These are phyloP conservation scores for Apotomis turbidana DNA, from an alignment of 2,888 invertebrate species.

Conservation along the genomic window DNA sequence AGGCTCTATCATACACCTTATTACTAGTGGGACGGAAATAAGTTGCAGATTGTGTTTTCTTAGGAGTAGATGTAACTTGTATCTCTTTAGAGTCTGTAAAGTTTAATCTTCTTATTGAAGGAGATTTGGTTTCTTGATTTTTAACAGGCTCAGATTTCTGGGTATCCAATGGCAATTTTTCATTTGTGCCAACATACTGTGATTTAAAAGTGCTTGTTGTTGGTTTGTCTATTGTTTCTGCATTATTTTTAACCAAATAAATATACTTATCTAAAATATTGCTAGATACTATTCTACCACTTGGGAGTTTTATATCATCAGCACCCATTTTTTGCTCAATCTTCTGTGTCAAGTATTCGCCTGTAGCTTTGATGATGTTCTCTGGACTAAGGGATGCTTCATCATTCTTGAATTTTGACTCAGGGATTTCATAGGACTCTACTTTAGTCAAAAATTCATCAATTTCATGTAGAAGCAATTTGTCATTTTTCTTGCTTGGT, in stretches of 20 bases:
- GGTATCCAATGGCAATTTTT: constrained; percentile 28
- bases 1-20: constrained; percentile 74
- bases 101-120: constrained; percentile 67
- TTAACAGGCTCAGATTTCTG: constrained; percentile 33
- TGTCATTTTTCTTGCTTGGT: constrained; percentile 76
- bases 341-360: constrained; percentile 71
- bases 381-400: constrained; percentile 55
- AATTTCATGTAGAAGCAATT: constrained; percentile 75
- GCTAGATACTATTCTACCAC: constrained; percentile 66
- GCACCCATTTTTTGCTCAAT: constrained; percentile 58
- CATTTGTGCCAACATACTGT: constrained; percentile 46
- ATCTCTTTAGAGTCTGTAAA: constrained; percentile 71
- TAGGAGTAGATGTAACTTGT: constrained; percentile 77
- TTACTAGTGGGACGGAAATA: constrained; percentile 72
- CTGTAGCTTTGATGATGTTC: constrained; percentile 73
- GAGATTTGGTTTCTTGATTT: constrained; percentile 58
- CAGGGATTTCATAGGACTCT: constrained; percentile 73
- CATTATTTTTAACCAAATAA: constrained; percentile 71
- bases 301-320: constrained; percentile 66
- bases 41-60: constrained; percentile 55
- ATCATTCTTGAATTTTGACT: constrained; percentile 60
- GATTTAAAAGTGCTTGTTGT: constrained; percentile 47
- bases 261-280: constrained; percentile 75
- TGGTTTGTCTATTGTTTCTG: constrained; percentile 47
- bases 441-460: constrained; percentile 78